Conservation (phyloP, 2,888 invertebrate species). For the Caenorhabditis sp. region DNA sequence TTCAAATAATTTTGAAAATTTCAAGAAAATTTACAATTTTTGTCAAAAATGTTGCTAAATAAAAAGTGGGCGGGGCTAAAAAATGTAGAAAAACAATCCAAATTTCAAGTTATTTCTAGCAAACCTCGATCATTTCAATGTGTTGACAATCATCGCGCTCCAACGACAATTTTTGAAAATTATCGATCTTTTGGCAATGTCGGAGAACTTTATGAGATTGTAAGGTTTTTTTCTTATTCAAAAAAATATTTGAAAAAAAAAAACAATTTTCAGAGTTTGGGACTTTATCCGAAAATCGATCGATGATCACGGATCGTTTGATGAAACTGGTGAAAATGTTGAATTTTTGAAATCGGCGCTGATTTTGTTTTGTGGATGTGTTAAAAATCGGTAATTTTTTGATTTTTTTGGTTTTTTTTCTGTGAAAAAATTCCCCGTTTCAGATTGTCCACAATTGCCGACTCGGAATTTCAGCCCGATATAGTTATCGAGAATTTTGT, state of each 20-base stretch:
- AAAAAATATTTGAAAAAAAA: not conserved
- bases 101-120: conserved; percentile 3
- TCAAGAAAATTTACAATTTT: not conserved
- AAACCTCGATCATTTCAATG: not conserved
- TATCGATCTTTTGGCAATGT: conserved; percentile 21
- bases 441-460: conserved; percentile 27
- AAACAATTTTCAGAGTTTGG: not conserved
- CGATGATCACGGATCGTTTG: not conserved
- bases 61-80: too few relatives aligned
- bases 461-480: conserved; percentile 24
- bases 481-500: conserved; percentile 26
- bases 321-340: not conserved
- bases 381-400: not conserved
- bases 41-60: too few relatives aligned
- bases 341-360: conserved; percentile 2
- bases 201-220: conserved; percentile 17
- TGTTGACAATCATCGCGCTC: conserved; percentile 8
- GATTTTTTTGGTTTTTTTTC: conserved; percentile 11
- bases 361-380: conserved; percentile 2
- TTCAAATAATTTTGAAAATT: not conserved
- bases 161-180: conserved; percentile 12
- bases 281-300: not conserved
- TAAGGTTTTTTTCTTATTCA: not conserved
- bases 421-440: not conserved
- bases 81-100: too few relatives aligned